Percentiles rank a stretch among this genome's conserved stretches.
These are phyloP conservation scores for Paracyclopina nana DNA, from an alignment of 1,140 invertebrate species.

Conservation along the genomic window DNA sequence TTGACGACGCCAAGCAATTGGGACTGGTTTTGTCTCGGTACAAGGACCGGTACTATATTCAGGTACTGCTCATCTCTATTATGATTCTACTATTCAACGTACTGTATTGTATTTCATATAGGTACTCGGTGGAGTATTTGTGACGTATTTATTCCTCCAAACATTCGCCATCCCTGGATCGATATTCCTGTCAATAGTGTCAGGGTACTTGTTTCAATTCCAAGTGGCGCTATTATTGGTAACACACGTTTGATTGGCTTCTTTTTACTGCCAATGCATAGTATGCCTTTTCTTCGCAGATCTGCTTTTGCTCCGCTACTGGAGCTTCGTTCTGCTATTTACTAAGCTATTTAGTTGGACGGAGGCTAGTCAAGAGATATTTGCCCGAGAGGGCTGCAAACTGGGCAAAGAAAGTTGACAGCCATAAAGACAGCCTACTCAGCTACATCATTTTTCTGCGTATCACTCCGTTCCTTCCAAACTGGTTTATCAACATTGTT, in stretches of 20 bases:
- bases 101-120: constrained; percentile 27
- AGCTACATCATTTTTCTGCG: constrained; percentile 93
- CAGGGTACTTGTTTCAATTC: constrained; percentile 92
- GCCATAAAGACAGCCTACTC: constrained; percentile 49
- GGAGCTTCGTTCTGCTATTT: constrained; percentile 91
- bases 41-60: constrained; percentile 75
- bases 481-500: constrained; percentile 98
- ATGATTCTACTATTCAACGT: background rate
- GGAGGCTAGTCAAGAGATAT: constrained; percentile 60
- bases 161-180: constrained; percentile 98
- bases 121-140: constrained; percentile 69
- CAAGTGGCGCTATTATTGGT: constrained; percentile 59
- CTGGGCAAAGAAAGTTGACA: constrained; percentile 56
- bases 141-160: constrained; percentile 81
- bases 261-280: no score
- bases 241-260: no score
- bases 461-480: constrained; percentile 91
- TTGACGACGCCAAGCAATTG: constrained; percentile 88
- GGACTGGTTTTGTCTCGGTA: constrained; percentile 75
- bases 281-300: background rate
- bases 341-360: constrained; percentile 68
- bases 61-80: background rate
- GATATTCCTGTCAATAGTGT: constrained; percentile 88
- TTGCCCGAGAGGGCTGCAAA: constrained; percentile 64
- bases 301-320: constrained; percentile 86